These are phyloP conservation scores for Montipora efflorescens DNA, from an alignment of 64 coral and sea anemone genomes.

Conservation along the genomic window DNA sequence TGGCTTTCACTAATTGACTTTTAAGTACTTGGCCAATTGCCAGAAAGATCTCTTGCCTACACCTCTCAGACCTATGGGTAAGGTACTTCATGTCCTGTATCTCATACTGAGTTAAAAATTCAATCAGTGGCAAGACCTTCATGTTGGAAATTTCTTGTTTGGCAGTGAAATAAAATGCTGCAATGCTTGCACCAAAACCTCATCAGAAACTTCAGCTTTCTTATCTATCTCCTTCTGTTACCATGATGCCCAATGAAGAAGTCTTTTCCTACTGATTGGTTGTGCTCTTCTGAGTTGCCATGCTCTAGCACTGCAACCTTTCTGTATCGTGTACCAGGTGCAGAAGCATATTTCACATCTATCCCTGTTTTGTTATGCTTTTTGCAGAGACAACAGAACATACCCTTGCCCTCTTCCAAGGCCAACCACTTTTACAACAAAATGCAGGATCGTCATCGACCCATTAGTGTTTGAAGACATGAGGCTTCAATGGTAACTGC, in stretches of 20 bases:
- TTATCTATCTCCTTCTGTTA: background rate
- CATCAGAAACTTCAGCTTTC: slow-evolving; percentile 35
- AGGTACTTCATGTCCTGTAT: slow-evolving; percentile 8
- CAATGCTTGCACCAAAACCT: slow-evolving; percentile 19
- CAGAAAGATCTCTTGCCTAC: slow-evolving; percentile 31
- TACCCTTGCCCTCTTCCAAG: slow-evolving; percentile 5
- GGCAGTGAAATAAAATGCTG: slow-evolving; percentile 27
- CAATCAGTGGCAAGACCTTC: slow-evolving; percentile 28
- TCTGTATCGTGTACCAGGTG: background rate
- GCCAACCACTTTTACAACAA: background rate
- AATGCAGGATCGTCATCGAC: slow-evolving; percentile 12
- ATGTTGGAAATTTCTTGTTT: slow-evolving; percentile 30
- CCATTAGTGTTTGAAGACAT: slow-evolving; percentile 24
- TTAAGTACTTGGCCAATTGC: slow-evolving; percentile 5
- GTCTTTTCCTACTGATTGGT: background rate
- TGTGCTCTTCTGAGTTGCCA: background rate
- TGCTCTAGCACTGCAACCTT: background rate
- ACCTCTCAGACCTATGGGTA: slow-evolving; percentile 20
- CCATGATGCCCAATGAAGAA: background rate
- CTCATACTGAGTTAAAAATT: slow-evolving; percentile 15
- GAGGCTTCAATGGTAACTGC: background rate
- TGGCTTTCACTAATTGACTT: slow-evolving; percentile 1
- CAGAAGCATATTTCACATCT: background rate
- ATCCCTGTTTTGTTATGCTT: slow-evolving; percentile 28
- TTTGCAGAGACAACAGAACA: slow-evolving; percentile 37